A percentile compares a stretch with the other conserved stretches of the same genome.
These are phyloP conservation scores for Brachypteracias leptosomus DNA, from an alignment of 2,113 vertebrate genomes.

Conservation along the genomic window DNA sequence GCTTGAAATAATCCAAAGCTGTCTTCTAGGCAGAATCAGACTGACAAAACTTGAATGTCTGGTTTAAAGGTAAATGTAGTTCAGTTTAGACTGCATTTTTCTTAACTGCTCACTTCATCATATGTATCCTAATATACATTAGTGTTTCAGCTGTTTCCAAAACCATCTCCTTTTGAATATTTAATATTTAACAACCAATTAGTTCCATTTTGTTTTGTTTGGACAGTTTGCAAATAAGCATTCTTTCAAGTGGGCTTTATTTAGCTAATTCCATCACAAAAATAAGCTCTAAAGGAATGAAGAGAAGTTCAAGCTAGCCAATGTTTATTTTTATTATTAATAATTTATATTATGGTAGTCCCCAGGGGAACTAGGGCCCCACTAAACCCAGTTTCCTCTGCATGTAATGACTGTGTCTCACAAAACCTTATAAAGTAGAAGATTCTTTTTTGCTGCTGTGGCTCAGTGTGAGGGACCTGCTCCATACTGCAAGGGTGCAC, in stretches of 20 bases:
- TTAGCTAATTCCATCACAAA: constrained; percentile 58
- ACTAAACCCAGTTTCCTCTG: constrained; percentile 22
- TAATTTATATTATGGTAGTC: constrained; percentile 53
- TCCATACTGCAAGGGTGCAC: neutral
- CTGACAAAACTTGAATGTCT: neutral
- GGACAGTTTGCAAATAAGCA: constrained; percentile 55
- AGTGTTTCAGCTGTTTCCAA: constrained; percentile 3
- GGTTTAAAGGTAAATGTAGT: constrained; percentile 8
- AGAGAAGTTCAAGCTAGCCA: constrained; percentile 48
- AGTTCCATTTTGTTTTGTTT: constrained; percentile 59
- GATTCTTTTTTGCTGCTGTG: neutral
- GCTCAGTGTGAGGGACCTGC: neutral
- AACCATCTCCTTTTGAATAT: neutral
- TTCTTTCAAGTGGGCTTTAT: constrained; percentile 64
- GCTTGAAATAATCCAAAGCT: neutral
- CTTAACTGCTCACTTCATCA: neutral
- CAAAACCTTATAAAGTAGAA: neutral
- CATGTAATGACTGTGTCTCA: neutral
- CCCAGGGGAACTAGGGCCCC: constrained; percentile 21
- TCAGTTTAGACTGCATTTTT: neutral
- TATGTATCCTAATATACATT: neutral
- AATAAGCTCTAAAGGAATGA: constrained; percentile 52
- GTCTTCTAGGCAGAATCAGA: neutral
- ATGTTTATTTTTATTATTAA: constrained; percentile 68
- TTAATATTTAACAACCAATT: constrained; percentile 57